phyloP scores from a whole-genome alignment of 2,797 vertebrate genomes.

The Crax fasciolata region DNA sequence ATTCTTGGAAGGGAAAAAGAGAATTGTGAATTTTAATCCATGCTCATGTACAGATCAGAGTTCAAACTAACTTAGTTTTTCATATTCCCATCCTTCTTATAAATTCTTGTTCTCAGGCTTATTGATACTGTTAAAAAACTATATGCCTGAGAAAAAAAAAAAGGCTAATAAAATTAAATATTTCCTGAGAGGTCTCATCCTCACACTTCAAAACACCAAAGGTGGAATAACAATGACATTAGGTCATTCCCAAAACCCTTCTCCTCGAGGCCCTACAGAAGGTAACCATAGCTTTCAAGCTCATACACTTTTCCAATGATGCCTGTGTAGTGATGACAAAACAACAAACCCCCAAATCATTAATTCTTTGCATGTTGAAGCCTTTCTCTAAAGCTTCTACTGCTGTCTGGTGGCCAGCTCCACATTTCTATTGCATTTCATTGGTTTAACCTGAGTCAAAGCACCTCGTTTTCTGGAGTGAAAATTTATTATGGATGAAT shows the following conservation, averaged over 20 bases:
- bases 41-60: not conserved
- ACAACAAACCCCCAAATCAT: not conserved
- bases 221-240: not conserved
- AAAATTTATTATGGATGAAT: not conserved
- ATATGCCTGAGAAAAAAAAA: not conserved
- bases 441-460: not conserved
- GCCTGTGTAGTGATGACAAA: not conserved
- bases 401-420: not conserved
- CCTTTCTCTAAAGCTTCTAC: not conserved
- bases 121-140: not conserved
- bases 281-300: not conserved
- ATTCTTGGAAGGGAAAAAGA: not conserved
- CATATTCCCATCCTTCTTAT: not conserved
- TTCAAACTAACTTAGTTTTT: not conserved
- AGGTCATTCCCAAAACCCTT: not conserved
- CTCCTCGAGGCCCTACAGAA: not conserved
- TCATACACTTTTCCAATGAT: not conserved
- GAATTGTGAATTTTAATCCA: not conserved
- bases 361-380: not conserved
- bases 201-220: not conserved
- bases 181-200: not conserved
- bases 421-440: not conserved
- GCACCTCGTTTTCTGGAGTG: not conserved
- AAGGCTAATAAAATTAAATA: not conserved
- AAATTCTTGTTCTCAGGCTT: not conserved